These are phyloP conservation scores for Hyperoplus lanceolatus DNA, from an alignment of 2,797 vertebrate species.

Conservation along the genomic window DNA sequence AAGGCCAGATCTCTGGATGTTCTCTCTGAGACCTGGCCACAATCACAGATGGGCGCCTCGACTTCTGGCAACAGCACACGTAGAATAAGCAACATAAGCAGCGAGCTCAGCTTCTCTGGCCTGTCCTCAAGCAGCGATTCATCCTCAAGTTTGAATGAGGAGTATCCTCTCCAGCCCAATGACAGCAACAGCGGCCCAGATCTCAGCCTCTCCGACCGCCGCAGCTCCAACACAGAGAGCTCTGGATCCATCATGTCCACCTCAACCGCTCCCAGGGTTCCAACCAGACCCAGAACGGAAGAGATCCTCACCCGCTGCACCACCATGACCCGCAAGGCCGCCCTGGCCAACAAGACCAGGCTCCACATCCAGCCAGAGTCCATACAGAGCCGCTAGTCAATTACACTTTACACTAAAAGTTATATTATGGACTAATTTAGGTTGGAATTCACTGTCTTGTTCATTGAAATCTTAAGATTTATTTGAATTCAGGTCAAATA, in stretches of 20 bases:
- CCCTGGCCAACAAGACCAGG: slow-evolving; percentile 65
- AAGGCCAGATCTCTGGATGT: slow-evolving; percentile 77
- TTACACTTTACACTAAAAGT: too few species aligned
- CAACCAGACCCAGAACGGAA: slow-evolving; percentile 80
- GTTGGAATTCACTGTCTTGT: too few species aligned
- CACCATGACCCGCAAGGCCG: slow-evolving; percentile 87
- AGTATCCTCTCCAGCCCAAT: not conserved
- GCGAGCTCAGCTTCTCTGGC: slow-evolving; percentile 11
- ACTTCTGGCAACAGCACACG: slow-evolving; percentile 7
- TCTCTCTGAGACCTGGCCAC: slow-evolving; percentile 54
- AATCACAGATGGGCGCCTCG: not conserved
- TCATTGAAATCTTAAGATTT: too few species aligned
- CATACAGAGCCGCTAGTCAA: slow-evolving; percentile 39
- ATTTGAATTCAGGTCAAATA: too few species aligned
- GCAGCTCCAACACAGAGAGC: slow-evolving; percentile 15
- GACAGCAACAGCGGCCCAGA: not conserved
- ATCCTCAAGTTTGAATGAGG: slow-evolving; percentile 20
- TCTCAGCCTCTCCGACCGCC: fast-evolving
- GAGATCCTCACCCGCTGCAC: slow-evolving; percentile 91
- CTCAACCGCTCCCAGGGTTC: slow-evolving; percentile 80
- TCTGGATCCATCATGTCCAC: slow-evolving; percentile 20
- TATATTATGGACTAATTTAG: not conserved
- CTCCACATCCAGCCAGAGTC: slow-evolving; percentile 20
- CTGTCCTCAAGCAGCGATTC: slow-evolving; percentile 42
- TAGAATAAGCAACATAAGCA: slow-evolving; percentile 49